Evolutionary conservation across 2,888 invertebrate species (phyloP), one percentile per base, ranked within the genome.

Genomic region (Pristionchus fissidentatus): DNA sequence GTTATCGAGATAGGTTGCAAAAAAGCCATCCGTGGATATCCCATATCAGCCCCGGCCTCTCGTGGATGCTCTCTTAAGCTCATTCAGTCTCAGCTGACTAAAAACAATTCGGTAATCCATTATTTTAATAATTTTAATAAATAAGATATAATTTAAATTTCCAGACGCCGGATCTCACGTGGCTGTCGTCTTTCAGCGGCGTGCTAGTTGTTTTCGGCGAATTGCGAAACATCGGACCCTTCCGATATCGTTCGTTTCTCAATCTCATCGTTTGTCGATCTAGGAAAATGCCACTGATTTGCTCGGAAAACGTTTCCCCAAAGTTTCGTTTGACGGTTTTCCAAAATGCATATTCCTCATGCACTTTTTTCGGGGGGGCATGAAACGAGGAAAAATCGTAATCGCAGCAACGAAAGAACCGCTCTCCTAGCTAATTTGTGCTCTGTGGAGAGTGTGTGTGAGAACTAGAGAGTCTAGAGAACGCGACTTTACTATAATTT

Each of bases 121-220:
- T n/a, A n/a, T n/a, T n/a, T n/a, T n/a, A n/a, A n/a, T n/a, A n/a
- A n/a, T n/a, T n/a, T n/a, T n/a, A n/a, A n/a, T n/a, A n/a, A n/a
- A n/a, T n/a, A n/a, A n/a, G 19, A 49, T 15, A 49, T 49, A 49
- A 49, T 15, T n/a, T n/a, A n/a, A n/a, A n/a, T 3, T 43, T 73
- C 26, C 75, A 75, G 75, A 75, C 75, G 2, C 26, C 46, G n/a
- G 75, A 75, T 13, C 75, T 75, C 46, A 10, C 26, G 46, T 75
- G 75, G 75, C n/a, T 75, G 29, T 75, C 46, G 3, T 32, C 43
- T 43, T 46, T 43, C 46, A 43, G 4, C 26, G 75, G 75, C 0
- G 46, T 26, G 0, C 2, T 75, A 29, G 46, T 75, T 46, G 15
- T 75, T 26, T 75, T 46, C 26, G 75, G 75, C 29, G 49, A 43